These are phyloP conservation scores for Drosophila arawakana DNA, from an alignment of 1,140 invertebrate genomes.

Conservation along the genomic window DNA sequence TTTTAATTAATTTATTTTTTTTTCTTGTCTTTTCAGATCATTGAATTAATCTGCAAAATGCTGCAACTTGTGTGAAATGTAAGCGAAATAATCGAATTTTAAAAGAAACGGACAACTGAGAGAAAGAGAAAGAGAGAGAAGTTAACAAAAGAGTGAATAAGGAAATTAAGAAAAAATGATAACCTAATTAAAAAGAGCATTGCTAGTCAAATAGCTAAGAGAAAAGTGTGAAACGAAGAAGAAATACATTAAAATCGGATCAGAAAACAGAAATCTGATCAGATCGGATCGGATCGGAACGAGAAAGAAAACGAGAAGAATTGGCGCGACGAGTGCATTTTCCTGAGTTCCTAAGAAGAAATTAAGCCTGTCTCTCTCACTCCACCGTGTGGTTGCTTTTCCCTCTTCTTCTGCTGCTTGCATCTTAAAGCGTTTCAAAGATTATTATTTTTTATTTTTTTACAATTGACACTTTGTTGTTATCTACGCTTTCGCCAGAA, in stretches of 20 bases:
- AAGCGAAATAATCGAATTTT: conserved; percentile 13
- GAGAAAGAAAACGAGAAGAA: conserved; percentile 15
- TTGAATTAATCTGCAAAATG: conserved; percentile 53
- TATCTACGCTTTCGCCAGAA: conserved; percentile 45
- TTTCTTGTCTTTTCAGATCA: conserved; percentile 52
- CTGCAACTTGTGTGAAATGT: conserved; percentile 49
- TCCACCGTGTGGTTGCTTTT: not conserved
- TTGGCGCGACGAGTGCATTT: conserved; percentile 34
- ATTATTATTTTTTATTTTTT: conserved; percentile 13
- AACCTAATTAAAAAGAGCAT: conserved; percentile 71
- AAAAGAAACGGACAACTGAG: conserved; percentile 26
- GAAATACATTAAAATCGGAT: conserved; percentile 11
- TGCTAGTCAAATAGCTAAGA: conserved; percentile 63
- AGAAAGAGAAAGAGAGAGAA: not conserved
- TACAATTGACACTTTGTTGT: conserved; percentile 48
- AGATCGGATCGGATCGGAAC: not conserved
- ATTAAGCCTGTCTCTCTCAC: conserved; percentile 21
- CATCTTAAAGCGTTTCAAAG: conserved; percentile 15
- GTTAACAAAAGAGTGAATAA: conserved; percentile 12
- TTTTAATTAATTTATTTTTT: conserved; percentile 21
- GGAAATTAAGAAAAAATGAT: conserved; percentile 53
- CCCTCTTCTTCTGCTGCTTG: conserved; percentile 6
- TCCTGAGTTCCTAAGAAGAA: conserved; percentile 27
- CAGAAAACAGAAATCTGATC: not conserved
- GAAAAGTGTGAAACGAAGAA: conserved; percentile 8